Base-by-base conservation (phyloP, 2,113 vertebrate species). In the Cheirogaleus medius region DNA sequence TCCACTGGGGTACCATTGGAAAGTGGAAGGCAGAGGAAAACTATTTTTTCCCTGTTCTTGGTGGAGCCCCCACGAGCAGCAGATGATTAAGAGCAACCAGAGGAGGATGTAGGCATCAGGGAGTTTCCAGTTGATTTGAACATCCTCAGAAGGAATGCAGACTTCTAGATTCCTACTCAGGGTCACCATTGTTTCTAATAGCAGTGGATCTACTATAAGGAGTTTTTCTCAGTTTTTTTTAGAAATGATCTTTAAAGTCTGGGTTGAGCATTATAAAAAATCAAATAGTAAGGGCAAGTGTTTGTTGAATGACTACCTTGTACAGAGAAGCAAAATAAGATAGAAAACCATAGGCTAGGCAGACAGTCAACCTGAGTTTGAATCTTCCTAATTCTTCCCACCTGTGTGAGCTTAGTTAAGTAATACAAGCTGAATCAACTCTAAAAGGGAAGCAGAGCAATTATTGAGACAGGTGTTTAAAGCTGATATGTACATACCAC, bases 181-280 rank as follows among this genome's bases (percentile, higher is more conserved):
- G 29, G 5, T 0, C 18, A 15, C 63, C 4, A 0, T 8, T 29
- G 3, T 74, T n/a, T 64, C 44, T 27, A 37, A 1, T 5, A 52
- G 39, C 14, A 66, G 3, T 25, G 39, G 6, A 49, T 14, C 1
- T 81, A 3, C n/a, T 66, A 76, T 47, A 80, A 3, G 13, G 2
- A 56, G 0, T 47, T n/a, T 92, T 88, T n/a, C 32, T 92, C 49
- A 14, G 14, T 76, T 95, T 86, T 86, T 39, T 4, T 44, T 93
- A 85, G 76, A 91, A 88, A 69, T 52, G 3, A 49, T 52, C 4
- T 12, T 17, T 54, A 4, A 94, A 82, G 11, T 83, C 47, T 95
- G 25, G 15, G 5, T 5, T 73, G 12, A 71, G 1, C 3, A 68
- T 4, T 64, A 54, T 0, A 21, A 76, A 78, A 18, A 49, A 11